A percentile compares a stretch with the other conserved stretches of the same genome.
Evolutionary conservation across 2,888 invertebrate genomes (phyloP).

Genomic region (Caradrina clavipalpis): DNA sequence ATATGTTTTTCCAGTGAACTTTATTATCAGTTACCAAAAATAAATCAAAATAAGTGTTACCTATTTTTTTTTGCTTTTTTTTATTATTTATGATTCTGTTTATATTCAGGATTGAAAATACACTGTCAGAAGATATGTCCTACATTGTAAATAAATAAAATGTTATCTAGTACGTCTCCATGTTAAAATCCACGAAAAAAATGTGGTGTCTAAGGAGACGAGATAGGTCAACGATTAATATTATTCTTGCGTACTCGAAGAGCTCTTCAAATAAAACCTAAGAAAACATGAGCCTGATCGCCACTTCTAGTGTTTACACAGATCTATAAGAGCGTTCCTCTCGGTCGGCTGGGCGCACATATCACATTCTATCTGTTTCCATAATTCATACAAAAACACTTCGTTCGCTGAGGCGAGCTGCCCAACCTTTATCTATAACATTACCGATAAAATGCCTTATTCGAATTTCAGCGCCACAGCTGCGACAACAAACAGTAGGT

Average conservation of each 20-base stretch:
- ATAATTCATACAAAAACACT: constrained; percentile 57
- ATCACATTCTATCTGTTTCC: constrained; percentile 41
- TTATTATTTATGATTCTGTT: too few relatives aligned
- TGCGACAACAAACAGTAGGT: background rate
- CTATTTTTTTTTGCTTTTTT: too few relatives aligned
- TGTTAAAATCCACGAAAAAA: background rate
- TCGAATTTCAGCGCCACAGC: constrained; percentile 9
- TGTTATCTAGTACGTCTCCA: background rate
- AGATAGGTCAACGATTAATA: constrained; percentile 14
- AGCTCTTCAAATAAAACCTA: constrained; percentile 31
- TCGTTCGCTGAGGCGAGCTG: constrained; percentile 9
- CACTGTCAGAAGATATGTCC: too few relatives aligned
- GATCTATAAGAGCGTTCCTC: background rate
- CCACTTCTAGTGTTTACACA: constrained; percentile 20
- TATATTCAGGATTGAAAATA: too few relatives aligned
- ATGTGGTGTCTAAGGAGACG: constrained; percentile 31
- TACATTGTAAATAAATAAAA: background rate
- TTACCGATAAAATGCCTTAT: constrained; percentile 39
- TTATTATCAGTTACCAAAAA: too few relatives aligned
- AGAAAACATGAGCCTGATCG: constrained; percentile 23
- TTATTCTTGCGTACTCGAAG: constrained; percentile 3
- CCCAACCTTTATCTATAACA: constrained; percentile 38
- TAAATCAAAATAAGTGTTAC: too few relatives aligned
- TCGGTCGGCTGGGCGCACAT: constrained; percentile 7
- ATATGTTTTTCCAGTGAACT: too few relatives aligned